A percentile compares a stretch with the other conserved stretches of the same genome.
Evolutionary conservation across 35 echinoderm and acorn worm genomes (phyloP).

Genomic region (Nesometra sesokonis): DNA sequence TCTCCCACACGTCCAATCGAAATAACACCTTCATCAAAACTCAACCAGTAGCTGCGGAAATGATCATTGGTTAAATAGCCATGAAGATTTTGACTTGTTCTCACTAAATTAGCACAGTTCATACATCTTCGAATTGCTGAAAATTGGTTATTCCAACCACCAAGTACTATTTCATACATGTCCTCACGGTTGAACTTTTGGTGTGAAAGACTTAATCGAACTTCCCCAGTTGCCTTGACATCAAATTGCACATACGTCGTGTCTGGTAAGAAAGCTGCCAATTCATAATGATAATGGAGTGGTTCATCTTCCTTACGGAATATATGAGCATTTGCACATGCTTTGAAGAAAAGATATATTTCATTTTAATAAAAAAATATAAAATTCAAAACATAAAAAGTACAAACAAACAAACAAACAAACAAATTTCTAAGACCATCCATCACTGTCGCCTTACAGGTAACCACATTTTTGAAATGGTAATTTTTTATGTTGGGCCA

Average conservation of each 20-base stretch:
- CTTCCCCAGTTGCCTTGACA: neutral
- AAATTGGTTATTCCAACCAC: neutral
- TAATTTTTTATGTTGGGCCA: no score
- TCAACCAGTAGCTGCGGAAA: neutral
- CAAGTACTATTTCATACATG: slow-evolving; percentile 4
- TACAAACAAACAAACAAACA: no score
- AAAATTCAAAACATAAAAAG: no score
- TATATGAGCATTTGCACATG: neutral
- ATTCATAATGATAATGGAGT: neutral
- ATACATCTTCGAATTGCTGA: neutral
- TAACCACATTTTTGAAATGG: no score
- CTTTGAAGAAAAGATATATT: neutral
- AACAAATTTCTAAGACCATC: no score
- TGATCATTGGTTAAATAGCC: neutral
- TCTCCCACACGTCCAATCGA: neutral
- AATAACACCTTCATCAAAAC: neutral
- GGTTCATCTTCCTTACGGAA: neutral
- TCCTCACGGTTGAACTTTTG: neutral
- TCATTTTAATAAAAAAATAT: neutral
- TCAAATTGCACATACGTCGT: neutral
- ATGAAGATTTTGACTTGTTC: neutral
- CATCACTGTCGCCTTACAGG: no score
- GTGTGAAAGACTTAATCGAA: neutral
- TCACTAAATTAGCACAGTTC: neutral
- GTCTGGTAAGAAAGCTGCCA: neutral